These are phyloP conservation scores for Drosophila neutralis DNA, from an alignment of 2,888 invertebrate genomes.

Conservation along the genomic window DNA sequence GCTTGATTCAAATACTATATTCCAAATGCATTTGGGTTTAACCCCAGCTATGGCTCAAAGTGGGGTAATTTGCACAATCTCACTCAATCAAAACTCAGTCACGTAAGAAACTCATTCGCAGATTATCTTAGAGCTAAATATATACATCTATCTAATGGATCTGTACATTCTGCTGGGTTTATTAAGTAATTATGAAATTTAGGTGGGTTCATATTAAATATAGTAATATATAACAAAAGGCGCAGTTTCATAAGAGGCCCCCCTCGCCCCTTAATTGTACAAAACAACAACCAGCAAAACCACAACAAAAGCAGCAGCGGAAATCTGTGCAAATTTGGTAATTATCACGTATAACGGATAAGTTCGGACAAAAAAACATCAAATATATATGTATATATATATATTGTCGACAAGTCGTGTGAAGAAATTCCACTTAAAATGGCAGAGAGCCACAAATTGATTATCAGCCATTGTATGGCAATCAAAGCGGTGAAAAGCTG, in stretches of 20 bases:
- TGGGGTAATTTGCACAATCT: slow-evolving; percentile 30
- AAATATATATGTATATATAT: neutral
- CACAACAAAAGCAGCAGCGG: slow-evolving; percentile 7
- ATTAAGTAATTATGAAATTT: slow-evolving; percentile 38
- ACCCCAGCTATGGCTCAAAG: slow-evolving; percentile 1
- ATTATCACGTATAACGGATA: slow-evolving; percentile 64
- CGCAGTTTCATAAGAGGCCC: slow-evolving; percentile 26
- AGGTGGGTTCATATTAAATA: slow-evolving; percentile 28
- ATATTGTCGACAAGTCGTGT: slow-evolving; percentile 23
- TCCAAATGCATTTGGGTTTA: neutral
- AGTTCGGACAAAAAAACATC: slow-evolving; percentile 10
- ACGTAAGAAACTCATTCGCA: slow-evolving; percentile 23
- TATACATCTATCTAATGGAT: slow-evolving; percentile 23
- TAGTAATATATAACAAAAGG: slow-evolving; percentile 29
- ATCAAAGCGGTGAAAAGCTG: slow-evolving; percentile 10
- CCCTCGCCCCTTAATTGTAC: slow-evolving; percentile 15
- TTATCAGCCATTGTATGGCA: slow-evolving; percentile 12
- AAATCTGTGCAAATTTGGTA: slow-evolving; percentile 63
- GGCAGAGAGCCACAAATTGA: slow-evolving; percentile 22
- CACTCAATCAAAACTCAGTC: slow-evolving; percentile 31
- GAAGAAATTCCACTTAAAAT: slow-evolving; percentile 37
- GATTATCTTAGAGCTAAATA: slow-evolving; percentile 6
- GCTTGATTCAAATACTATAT: neutral
- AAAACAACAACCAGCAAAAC: neutral
- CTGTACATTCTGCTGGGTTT: slow-evolving; percentile 37